A percentile compares a stretch with the other conserved stretches of the same genome.
These are phyloP conservation scores for Dryadula phaetusa DNA, from an alignment of 2,888 invertebrate species.

Conservation along the genomic window DNA sequence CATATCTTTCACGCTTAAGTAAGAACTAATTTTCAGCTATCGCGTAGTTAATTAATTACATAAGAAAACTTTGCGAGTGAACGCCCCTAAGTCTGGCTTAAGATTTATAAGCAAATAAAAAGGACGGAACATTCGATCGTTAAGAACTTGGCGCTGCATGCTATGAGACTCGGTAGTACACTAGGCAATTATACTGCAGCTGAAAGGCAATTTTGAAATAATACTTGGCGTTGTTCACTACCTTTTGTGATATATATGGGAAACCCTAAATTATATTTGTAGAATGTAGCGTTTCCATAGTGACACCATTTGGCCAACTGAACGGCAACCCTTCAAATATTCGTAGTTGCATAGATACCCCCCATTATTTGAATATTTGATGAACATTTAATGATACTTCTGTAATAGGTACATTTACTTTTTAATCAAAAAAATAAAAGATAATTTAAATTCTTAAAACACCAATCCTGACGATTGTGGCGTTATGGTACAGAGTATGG, in stretches of 20 bases:
- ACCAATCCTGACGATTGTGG: no score
- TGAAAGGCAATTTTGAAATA: conserved; percentile 12
- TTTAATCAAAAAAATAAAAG: no score
- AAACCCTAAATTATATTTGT: conserved; percentile 7
- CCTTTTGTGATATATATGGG: conserved; percentile 10
- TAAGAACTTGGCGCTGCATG: conserved; percentile 20
- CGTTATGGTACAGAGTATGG: no score
- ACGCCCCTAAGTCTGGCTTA: not conserved
- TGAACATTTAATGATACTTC: no score
- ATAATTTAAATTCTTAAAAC: no score
- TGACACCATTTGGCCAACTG: conserved; percentile 4
- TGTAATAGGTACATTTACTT: no score
- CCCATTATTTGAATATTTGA: not conserved
- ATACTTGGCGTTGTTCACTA: conserved; percentile 12
- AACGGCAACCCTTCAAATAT: not conserved
- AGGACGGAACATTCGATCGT: conserved; percentile 20
- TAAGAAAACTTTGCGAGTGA: not conserved
- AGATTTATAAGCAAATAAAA: conserved; percentile 23
- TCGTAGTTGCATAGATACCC: not conserved
- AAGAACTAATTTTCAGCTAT: not conserved
- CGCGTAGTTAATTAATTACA: not conserved
- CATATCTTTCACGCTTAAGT: not conserved
- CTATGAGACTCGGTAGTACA: conserved; percentile 13
- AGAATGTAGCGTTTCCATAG: not conserved
- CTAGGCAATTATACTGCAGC: conserved; percentile 25